These are phyloP conservation scores for Eupithecia centaureata DNA, from an alignment of 2,888 invertebrate species.

Conservation along the genomic window DNA sequence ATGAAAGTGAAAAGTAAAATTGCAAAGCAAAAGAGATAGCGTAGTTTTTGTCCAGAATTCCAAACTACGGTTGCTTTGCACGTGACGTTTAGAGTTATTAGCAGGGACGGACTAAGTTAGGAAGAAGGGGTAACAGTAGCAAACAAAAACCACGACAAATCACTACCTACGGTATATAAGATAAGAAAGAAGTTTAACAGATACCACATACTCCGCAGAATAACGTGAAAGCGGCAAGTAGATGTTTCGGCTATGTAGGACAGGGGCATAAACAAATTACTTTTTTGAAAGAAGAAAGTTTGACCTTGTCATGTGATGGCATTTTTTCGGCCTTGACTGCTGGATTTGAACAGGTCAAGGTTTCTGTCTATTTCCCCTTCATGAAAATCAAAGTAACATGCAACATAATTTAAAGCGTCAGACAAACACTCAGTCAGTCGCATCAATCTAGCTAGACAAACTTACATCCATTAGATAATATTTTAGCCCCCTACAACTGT, in stretches of 20 bases:
- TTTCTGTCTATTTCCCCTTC: neutral
- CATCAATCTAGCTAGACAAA: no score
- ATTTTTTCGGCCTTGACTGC: no score
- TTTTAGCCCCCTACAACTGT: neutral
- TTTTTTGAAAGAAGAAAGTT: neutral
- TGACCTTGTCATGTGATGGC: neutral
- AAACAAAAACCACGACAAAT: neutral
- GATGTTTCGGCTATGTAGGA: neutral
- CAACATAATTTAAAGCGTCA: no score
- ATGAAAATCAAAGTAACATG: no score
- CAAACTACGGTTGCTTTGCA: slow-evolving; percentile 24
- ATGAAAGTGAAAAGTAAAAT: slow-evolving; percentile 45
- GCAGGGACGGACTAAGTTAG: slow-evolving; percentile 11
- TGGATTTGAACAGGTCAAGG: neutral
- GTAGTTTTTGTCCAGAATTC: slow-evolving; percentile 29
- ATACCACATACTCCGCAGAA: neutral
- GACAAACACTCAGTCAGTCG: no score
- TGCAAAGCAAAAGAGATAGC: slow-evolving; percentile 37
- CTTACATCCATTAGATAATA: no score
- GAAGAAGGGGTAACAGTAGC: neutral
- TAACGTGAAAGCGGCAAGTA: neutral
- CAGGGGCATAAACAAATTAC: neutral
- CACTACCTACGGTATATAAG: no score
- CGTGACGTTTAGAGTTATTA: slow-evolving; percentile 42
- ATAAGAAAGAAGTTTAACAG: neutral